Evolutionary conservation across 2,888 invertebrate species (phyloP).

Genomic region (Geophilus truncorum): DNA sequence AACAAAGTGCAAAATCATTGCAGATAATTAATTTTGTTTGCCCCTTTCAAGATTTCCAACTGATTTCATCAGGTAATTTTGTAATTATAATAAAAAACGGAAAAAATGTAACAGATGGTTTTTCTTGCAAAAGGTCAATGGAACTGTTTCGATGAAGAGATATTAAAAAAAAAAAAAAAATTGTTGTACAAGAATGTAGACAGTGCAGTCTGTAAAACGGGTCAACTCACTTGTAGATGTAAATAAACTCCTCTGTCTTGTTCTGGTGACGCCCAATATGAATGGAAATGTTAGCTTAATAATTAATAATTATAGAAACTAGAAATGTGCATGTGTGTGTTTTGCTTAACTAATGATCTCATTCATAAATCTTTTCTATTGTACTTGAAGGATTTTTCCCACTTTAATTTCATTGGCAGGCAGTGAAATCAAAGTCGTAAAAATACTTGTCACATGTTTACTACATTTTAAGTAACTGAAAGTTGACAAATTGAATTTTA

Average conservation of each 20-base stretch:
- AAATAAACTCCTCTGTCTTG: background rate
- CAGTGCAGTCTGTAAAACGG: background rate
- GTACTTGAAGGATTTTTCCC: too few relatives aligned
- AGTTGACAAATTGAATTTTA: background rate
- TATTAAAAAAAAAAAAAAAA: background rate
- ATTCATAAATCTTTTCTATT: too few relatives aligned
- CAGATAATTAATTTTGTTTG: background rate
- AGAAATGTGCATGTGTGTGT: background rate
- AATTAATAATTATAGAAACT: background rate
- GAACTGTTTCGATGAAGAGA: background rate
- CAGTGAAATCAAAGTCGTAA: background rate
- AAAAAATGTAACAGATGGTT: conserved; percentile 13
- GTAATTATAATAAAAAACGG: background rate
- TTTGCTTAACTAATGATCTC: too few relatives aligned
- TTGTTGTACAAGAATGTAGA: conserved; percentile 8
- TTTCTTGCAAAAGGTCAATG: background rate
- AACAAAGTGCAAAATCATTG: background rate
- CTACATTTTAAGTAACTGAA: background rate
- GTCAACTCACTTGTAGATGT: background rate
- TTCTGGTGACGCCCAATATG: background rate
- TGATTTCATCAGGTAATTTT: background rate
- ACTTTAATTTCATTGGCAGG: too few relatives aligned
- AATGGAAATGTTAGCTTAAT: background rate
- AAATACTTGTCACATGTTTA: background rate
- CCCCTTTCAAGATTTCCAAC: background rate